Conservation (phyloP, 2,797 vertebrate species). For the Leuciscus waleckii region DNA sequence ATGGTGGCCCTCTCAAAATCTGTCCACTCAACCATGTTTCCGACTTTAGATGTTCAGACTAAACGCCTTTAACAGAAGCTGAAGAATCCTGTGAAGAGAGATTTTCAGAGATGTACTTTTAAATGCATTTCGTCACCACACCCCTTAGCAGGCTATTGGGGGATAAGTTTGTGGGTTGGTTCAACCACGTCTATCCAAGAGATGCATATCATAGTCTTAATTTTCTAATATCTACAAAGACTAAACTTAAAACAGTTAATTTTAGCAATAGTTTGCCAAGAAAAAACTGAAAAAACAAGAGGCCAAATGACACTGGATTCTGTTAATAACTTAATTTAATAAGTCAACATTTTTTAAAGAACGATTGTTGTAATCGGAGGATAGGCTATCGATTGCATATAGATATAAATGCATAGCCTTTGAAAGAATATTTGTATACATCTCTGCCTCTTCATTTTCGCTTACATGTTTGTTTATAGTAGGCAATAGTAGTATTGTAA, state of each 20-base stretch:
- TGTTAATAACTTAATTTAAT: neutral
- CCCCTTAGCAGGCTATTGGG: slow-evolving; percentile 26
- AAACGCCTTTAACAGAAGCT: slow-evolving; percentile 15
- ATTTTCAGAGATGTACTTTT: slow-evolving; percentile 28
- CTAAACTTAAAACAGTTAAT: neutral
- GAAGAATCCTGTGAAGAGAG: neutral
- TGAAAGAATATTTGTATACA: neutral
- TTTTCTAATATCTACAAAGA: neutral
- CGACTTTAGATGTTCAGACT: slow-evolving; percentile 35
- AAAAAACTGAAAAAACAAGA: neutral
- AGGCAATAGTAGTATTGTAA: too few relatives aligned
- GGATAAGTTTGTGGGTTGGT: slow-evolving; percentile 1
- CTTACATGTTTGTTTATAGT: too few relatives aligned
- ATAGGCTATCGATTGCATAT: neutral
- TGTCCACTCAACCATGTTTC: slow-evolving; percentile 71
- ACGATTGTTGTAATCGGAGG: neutral
- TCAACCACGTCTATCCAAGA: neutral
- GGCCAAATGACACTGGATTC: neutral
- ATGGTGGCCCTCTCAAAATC: slow-evolving; percentile 68
- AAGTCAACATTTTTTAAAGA: neutral
- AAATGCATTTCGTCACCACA: slow-evolving; percentile 18
- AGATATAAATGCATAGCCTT: neutral
- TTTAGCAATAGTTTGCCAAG: neutral
- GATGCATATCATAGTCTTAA: neutral
- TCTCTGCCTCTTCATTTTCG: too few relatives aligned